These are phyloP conservation scores for Mobula birostris DNA, from an alignment of 2,113 vertebrate genomes.

Conservation along the genomic window DNA sequence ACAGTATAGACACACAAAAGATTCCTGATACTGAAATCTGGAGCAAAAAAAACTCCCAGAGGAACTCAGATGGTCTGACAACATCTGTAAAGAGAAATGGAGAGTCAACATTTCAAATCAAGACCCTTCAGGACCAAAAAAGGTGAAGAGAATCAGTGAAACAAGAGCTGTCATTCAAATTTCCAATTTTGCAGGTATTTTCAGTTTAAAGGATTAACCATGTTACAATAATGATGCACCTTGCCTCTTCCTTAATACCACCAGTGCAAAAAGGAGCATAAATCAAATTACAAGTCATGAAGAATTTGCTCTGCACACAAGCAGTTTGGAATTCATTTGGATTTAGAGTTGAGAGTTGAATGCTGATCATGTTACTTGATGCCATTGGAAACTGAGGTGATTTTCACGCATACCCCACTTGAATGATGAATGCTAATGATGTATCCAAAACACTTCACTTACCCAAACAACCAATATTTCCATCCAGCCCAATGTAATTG, in stretches of 20 bases:
- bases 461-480: slow-evolving; percentile 95
- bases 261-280: background rate
- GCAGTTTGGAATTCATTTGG: background rate
- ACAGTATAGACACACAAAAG: too few relatives aligned
- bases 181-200: background rate
- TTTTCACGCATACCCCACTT: background rate
- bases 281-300: background rate
- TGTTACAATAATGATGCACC: background rate
- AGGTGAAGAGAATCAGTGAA: too few relatives aligned
- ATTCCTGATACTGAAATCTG: too few relatives aligned
- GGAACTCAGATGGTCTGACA: too few relatives aligned
- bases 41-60: too few relatives aligned
- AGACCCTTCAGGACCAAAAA: too few relatives aligned
- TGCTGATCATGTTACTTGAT: background rate
- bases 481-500: slow-evolving; percentile 94
- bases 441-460: slow-evolving; percentile 38
- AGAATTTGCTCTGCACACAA: background rate
- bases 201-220: background rate
- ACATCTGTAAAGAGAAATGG: too few relatives aligned
- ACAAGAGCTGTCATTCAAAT: background rate
- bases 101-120: too few relatives aligned
- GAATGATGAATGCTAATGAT: background rate
- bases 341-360: background rate
- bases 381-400: background rate
- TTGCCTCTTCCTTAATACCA: background rate